phyloP scores from a whole-genome alignment of 2,797 vertebrate genomes.

The Chrosomus eos region DNA sequence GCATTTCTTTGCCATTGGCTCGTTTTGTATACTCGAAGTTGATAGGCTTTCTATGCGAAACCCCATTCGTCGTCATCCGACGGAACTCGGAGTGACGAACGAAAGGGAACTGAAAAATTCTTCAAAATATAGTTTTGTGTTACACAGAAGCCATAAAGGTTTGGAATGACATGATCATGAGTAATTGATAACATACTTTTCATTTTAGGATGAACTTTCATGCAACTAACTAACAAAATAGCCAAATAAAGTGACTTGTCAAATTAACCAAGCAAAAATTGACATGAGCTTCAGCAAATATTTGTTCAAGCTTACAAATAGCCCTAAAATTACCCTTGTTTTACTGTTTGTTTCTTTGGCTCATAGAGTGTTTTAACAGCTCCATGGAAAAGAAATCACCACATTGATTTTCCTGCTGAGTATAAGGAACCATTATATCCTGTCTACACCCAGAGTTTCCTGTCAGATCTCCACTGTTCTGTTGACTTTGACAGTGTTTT shows the following conservation, averaged over 20 bases:
- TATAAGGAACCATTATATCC: slow-evolving; percentile 75
- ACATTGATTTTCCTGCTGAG: slow-evolving; percentile 77
- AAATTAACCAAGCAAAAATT: not conserved
- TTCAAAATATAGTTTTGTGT: not conserved
- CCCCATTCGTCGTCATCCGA: too few relatives aligned
- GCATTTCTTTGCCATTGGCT: too few relatives aligned
- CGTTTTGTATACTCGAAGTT: too few relatives aligned
- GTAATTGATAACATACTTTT: not conserved
- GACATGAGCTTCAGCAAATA: not conserved
- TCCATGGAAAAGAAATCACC: slow-evolving; percentile 64
- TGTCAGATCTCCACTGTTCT: slow-evolving; percentile 72
- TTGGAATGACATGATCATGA: not conserved
- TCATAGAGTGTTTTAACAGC: slow-evolving; percentile 51
- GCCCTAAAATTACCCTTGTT: slow-evolving; percentile 57
- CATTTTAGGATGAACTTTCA: not conserved
- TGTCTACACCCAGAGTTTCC: slow-evolving; percentile 78
- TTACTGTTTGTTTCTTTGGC: slow-evolving; percentile 55
- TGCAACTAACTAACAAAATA: not conserved
- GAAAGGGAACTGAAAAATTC: not conserved
- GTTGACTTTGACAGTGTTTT: slow-evolving; percentile 71
- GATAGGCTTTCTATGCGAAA: too few relatives aligned
- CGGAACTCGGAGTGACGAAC: too few relatives aligned
- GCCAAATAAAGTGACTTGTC: not conserved
- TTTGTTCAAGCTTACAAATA: slow-evolving; percentile 55
- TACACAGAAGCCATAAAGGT: not conserved